These are phyloP conservation scores for Tenthredo scrophulariae DNA, from an alignment of 2,888 invertebrate genomes.

Conservation along the genomic window DNA sequence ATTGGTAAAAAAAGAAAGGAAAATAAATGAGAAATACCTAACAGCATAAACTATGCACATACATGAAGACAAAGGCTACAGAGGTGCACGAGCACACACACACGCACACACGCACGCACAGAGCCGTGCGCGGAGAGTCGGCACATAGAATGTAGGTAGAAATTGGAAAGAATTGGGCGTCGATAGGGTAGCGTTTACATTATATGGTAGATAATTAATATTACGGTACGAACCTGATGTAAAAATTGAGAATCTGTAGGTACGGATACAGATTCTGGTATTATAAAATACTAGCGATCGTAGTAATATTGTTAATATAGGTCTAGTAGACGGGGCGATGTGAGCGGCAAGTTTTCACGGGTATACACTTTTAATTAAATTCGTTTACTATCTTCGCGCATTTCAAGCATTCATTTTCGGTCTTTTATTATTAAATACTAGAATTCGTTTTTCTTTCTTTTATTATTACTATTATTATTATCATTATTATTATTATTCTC, in stretches of 20 bases:
- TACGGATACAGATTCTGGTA: slow-evolving; percentile 21
- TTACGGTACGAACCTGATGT: slow-evolving; percentile 14
- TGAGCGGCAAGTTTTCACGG: neutral
- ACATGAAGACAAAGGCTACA: slow-evolving; percentile 19
- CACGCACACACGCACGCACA: neutral
- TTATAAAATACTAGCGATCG: neutral
- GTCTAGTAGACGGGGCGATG: neutral
- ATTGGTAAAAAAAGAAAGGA: neutral
- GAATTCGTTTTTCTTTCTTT: neutral
- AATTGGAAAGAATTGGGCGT: slow-evolving; percentile 33
- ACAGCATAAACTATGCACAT: neutral
- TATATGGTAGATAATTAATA: neutral
- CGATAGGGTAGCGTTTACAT: neutral
- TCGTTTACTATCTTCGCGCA: neutral
- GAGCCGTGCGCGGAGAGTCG: slow-evolving; percentile 9
- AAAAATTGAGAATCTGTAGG: slow-evolving; percentile 7
- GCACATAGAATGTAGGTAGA: slow-evolving; percentile 24
- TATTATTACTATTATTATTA: neutral
- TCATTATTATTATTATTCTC: neutral
- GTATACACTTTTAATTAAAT: neutral
- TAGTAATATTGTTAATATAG: neutral
- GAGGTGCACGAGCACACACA: neutral
- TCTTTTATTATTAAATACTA: neutral
- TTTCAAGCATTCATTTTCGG: neutral
- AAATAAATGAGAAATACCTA: neutral